Conservation (phyloP, 2,888 invertebrate species). For the Asteroscopus sphinx region DNA sequence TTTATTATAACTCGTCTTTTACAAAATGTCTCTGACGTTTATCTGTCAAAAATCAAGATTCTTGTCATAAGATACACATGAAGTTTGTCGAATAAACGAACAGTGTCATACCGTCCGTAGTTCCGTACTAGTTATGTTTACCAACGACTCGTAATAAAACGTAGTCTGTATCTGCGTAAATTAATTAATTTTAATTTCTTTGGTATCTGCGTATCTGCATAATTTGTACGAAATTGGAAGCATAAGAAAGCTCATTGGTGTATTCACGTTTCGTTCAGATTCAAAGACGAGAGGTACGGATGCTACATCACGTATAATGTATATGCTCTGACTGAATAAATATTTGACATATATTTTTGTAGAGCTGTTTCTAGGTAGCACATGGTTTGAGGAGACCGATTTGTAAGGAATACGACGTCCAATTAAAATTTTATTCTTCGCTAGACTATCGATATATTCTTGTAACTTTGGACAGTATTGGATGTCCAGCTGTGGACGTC, state of each 20-base stretch:
- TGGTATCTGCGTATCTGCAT: background rate
- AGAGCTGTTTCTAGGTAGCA: slow-evolving; percentile 8
- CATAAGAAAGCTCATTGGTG: background rate
- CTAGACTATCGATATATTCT: slow-evolving; percentile 1
- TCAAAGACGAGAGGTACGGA: background rate
- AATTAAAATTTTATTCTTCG: slow-evolving; percentile 1
- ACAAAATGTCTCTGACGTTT: no score
- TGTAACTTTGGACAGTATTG: no score
- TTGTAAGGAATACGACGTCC: background rate
- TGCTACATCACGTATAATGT: slow-evolving; percentile 2
- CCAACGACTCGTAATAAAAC: no score
- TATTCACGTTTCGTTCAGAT: slow-evolving; percentile 1
- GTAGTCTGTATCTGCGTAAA: no score
- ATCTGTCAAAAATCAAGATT: no score
- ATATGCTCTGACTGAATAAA: slow-evolving; percentile 24
- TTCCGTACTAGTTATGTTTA: no score
- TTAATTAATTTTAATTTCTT: no score
- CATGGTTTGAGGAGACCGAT: background rate
- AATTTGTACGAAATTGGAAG: background rate
- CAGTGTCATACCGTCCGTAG: no score
- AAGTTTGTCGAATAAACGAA: no score
- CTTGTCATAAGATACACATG: no score
- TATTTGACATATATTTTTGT: slow-evolving; percentile 4
- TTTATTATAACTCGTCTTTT: no score
- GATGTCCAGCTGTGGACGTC: no score